A percentile compares a stretch with the other conserved stretches of the same genome.
These are phyloP conservation scores for Platygyra sinensis DNA, from an alignment of 64 coral and sea anemone genomes.

Conservation along the genomic window DNA sequence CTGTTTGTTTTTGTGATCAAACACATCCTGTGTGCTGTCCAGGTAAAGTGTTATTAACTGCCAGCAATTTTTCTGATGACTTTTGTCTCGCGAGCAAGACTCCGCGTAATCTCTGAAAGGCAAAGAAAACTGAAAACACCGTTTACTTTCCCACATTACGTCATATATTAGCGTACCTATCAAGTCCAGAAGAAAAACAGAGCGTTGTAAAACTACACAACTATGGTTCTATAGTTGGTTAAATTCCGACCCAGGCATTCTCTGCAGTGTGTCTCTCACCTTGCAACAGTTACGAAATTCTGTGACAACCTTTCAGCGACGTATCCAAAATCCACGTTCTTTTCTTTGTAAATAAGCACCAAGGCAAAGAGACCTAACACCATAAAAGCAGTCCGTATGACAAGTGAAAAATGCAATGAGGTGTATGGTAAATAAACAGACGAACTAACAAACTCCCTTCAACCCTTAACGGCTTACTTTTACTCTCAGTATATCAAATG, in stretches of 20 bases:
- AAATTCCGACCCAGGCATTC: no score
- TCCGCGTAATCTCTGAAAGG: slow-evolving; percentile 60
- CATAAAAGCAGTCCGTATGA: neutral
- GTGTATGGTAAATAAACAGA: no score
- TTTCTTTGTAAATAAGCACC: slow-evolving; percentile 88
- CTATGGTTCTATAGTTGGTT: neutral
- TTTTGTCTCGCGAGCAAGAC: slow-evolving; percentile 54
- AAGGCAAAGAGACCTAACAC: slow-evolving; percentile 80
- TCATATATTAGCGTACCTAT: no score
- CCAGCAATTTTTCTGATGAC: slow-evolving; percentile 72
- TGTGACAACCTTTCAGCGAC: slow-evolving; percentile 71
- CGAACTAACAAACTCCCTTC: no score
- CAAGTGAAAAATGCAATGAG: neutral
- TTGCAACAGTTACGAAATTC: slow-evolving; percentile 26
- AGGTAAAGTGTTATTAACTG: slow-evolving; percentile 79
- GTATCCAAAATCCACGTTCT: slow-evolving; percentile 68
- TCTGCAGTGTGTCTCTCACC: no score
- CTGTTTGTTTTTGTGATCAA: slow-evolving; percentile 92
- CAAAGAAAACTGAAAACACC: no score
- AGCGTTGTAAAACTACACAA: no score
- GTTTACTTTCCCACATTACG: no score
- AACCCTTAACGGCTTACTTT: no score
- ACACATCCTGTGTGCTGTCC: slow-evolving; percentile 86
- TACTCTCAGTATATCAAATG: no score
- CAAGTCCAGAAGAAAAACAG: neutral